Base-by-base conservation (phyloP, 1,140 invertebrate genomes). In the Diprion similis region DNA sequence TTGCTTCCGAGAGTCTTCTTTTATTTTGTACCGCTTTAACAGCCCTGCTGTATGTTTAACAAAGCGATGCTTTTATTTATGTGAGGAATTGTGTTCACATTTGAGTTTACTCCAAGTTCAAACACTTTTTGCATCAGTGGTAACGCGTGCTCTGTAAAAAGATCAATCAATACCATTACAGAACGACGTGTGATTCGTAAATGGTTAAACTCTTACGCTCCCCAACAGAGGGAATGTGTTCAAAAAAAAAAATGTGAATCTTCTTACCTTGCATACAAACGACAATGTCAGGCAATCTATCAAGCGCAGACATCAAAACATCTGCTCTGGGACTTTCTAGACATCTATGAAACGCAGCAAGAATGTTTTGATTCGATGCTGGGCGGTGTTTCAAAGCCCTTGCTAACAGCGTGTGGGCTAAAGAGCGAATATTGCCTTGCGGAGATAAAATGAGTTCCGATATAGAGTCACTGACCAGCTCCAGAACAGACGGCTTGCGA, bases 1-100 rank as follows among this genome's bases (percentile, higher is more conserved):
- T 37, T 6, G 0, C 24, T 37, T 37, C 24, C 24, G 24, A 37
- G 24, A 37, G 24, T 37, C 24, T 37, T 37, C 6, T 37, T 3
- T 37, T 37, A 37, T 37, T 37, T 37, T 37, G 24, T 3, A 37
- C 24, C 24, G 6, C 24, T 37, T 37, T 88, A 95, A 88, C 93
- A 95, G 45, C 94, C 95, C 81, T 93, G 91, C 81, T 97, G 95
- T 66, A 93, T 89, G 86, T 96, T 96, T 66, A 98, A 90, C 51
- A 96, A 89, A 77, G 92, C 89, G 65, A 98, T 91, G 72, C 93
- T 93, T 83, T 95, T 95, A 66, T 91, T 92, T 67, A 98, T 93
- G 83, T 93, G 92, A n/a, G 89, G 86, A 66, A 92, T 90, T 10
- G 94, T 94, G 76, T 95, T 95, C 59, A 96, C 90, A 73, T 93